Conservation (phyloP, 2,113 vertebrate genomes). For the Atractosteus spatula region DNA sequence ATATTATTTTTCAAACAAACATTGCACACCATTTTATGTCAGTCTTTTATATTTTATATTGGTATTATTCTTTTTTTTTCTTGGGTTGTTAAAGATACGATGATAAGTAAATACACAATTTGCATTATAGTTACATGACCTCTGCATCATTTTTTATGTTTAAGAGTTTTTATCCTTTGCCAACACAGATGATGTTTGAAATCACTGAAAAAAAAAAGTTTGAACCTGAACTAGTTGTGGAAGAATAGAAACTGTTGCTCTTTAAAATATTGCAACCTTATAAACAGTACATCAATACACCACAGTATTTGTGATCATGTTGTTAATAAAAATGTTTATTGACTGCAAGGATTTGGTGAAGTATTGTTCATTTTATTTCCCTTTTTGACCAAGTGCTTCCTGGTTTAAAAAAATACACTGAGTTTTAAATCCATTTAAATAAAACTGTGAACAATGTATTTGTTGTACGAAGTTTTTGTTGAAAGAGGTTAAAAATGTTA, state of each 20-base stretch:
- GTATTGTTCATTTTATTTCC: slow-evolving; percentile 51
- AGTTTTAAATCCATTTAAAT: slow-evolving; percentile 55
- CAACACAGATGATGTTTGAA: slow-evolving; percentile 62
- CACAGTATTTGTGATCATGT: slow-evolving; percentile 77
- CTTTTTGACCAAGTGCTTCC: slow-evolving; percentile 70
- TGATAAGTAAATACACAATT: slow-evolving; percentile 60
- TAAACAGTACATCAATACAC: slow-evolving; percentile 68
- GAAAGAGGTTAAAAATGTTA: no score
- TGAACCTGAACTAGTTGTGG: slow-evolving; percentile 63
- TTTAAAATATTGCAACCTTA: slow-evolving; percentile 54
- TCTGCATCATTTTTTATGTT: slow-evolving; percentile 51
- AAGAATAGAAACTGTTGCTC: slow-evolving; percentile 48
- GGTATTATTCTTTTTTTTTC: slow-evolving; percentile 37
- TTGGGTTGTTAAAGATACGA: slow-evolving; percentile 39
- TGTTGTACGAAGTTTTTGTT: slow-evolving; percentile 41
- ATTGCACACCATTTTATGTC: slow-evolving; percentile 80
- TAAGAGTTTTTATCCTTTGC: slow-evolving; percentile 55
- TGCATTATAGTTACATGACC: slow-evolving; percentile 71
- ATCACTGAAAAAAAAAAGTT: slow-evolving; percentile 52
- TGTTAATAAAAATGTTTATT: slow-evolving; percentile 87
- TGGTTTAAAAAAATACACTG: slow-evolving; percentile 43
- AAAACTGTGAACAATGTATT: slow-evolving; percentile 61
- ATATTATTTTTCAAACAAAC: slow-evolving; percentile 69
- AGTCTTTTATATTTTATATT: slow-evolving; percentile 89
- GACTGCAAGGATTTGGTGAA: slow-evolving; percentile 60